These are phyloP conservation scores for Auanema freiburgensis DNA, from an alignment of 2,888 invertebrate species.

Conservation along the genomic window DNA sequence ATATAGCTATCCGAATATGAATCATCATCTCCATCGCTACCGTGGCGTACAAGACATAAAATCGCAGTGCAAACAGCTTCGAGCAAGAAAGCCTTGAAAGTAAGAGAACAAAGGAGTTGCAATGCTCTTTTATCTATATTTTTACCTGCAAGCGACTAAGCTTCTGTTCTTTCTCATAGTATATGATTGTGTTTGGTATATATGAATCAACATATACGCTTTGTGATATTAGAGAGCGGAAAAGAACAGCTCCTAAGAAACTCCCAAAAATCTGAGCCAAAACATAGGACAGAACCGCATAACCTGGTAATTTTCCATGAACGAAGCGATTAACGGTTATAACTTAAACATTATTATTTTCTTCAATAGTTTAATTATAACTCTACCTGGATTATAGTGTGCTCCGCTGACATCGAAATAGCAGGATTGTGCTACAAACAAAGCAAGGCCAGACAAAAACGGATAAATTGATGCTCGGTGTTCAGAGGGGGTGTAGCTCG, in stretches of 20 bases:
- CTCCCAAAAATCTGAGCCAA: not conserved
- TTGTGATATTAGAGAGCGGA: no score
- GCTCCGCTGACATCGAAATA: conserved; percentile 12
- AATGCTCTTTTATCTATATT: not conserved
- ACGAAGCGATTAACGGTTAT: not conserved
- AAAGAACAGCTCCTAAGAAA: conserved; percentile 1
- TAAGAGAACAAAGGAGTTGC: not conserved
- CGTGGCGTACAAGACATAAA: conserved; percentile 12
- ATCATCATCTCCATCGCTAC: not conserved
- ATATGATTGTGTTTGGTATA: no score
- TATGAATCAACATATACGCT: no score
- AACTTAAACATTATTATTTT: not conserved
- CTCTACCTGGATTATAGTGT: conserved; percentile 18
- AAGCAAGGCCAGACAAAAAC: conserved; percentile 4
- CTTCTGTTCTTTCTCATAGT: not conserved
- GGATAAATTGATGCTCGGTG: no score
- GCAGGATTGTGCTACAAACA: conserved; percentile 10
- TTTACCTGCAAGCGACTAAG: conserved; percentile 12
- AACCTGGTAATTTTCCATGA: not conserved
- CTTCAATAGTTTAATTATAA: not conserved
- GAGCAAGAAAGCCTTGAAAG: conserved; percentile 11
- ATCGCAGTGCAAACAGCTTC: conserved; percentile 13
- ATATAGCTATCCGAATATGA: not conserved
- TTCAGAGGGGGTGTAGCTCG: no score
- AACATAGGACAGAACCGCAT: not conserved